Conservation (phyloP, 2,888 invertebrate genomes). For the Heterodera filipjevi region DNA sequence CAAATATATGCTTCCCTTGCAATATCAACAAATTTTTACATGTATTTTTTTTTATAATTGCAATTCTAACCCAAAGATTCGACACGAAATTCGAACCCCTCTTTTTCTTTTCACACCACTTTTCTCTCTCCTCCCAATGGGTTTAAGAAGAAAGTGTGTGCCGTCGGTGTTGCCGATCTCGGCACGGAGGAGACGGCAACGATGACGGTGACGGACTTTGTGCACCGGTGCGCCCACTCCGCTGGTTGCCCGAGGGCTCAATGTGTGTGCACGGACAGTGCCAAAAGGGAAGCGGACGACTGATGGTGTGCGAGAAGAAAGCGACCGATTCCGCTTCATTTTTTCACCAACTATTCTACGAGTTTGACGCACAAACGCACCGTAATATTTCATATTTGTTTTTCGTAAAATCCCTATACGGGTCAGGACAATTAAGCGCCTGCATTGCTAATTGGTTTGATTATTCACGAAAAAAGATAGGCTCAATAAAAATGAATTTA, state of each 20-base stretch:
- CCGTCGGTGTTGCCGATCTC: slow-evolving; percentile 40
- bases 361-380: slow-evolving; percentile 25
- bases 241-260: slow-evolving; percentile 43
- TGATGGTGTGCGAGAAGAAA: slow-evolving; percentile 43
- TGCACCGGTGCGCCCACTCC: slow-evolving; percentile 34
- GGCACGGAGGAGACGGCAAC: no score
- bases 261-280: slow-evolving; percentile 49
- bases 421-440: no score
- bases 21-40: no score
- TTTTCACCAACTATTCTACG: slow-evolving; percentile 44
- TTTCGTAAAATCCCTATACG: no score
- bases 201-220: slow-evolving; percentile 17
- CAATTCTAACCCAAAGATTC: no score
- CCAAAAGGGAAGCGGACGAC: slow-evolving; percentile 31
- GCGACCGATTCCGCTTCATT: slow-evolving; percentile 40
- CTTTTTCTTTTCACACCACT: slow-evolving; percentile 5
- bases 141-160: slow-evolving; percentile 35
- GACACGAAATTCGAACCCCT: not conserved
- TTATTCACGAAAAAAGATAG: no score
- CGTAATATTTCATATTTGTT: no score
- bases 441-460: no score
- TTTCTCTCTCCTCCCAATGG: no score
- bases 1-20: no score
- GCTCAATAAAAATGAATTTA: no score
- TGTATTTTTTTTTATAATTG: no score